phyloP scores from a whole-genome alignment of 2,797 vertebrate genomes.

The Dendrocincla fuliginosa region DNA sequence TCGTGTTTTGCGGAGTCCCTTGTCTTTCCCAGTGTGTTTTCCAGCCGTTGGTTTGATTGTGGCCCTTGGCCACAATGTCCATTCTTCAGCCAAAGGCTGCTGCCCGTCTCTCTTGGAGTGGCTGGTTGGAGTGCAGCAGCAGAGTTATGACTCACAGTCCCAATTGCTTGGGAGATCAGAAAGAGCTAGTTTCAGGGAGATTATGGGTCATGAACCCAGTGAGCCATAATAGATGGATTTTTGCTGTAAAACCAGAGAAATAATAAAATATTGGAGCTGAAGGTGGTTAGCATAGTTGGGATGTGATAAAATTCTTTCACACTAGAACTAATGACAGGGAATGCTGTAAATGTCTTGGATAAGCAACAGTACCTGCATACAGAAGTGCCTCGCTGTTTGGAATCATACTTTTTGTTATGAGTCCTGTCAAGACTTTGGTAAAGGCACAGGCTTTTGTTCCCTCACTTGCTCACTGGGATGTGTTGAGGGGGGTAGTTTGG shows the following conservation, averaged over 20 bases:
- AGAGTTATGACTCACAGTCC: neutral
- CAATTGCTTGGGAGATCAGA: neutral
- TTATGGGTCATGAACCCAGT: accelerated
- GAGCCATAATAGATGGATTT: neutral
- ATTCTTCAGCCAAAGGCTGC: neutral
- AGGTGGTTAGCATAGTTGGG: neutral
- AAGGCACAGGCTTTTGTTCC: conserved; percentile 36
- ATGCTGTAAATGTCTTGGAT: conserved; percentile 29
- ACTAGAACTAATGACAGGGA: neutral
- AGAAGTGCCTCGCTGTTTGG: conserved; percentile 41
- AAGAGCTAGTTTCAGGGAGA: neutral
- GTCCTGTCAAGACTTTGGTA: conserved; percentile 4
- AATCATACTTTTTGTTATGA: neutral
- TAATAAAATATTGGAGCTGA: neutral
- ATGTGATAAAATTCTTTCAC: conserved; percentile 36
- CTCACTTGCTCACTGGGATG: neutral
- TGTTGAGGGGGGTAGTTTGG: conserved; percentile 42
- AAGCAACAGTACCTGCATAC: neutral
- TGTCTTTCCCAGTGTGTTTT: neutral
- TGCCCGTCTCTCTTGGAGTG: neutral
- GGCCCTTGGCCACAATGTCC: accelerated
- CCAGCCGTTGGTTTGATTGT: neutral
- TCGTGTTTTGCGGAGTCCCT: neutral
- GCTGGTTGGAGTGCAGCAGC: neutral
- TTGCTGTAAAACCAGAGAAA: neutral